These are phyloP conservation scores for Acyrthosiphon pisum DNA, from an alignment of 1,140 invertebrate species.

Conservation along the genomic window DNA sequence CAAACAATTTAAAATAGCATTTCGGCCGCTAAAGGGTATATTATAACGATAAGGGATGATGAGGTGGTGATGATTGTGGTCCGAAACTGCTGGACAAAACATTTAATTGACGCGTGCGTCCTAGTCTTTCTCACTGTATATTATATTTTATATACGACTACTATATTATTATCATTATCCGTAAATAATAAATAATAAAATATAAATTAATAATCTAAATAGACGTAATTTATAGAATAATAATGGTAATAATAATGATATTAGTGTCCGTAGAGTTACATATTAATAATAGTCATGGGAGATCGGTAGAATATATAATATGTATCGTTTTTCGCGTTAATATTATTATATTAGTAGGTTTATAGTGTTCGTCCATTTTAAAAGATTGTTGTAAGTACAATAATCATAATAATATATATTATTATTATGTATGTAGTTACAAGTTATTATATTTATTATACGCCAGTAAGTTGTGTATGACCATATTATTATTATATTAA, in stretches of 20 bases:
- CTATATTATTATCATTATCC: neutral
- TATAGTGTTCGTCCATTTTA: neutral
- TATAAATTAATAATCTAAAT: conserved; percentile 7
- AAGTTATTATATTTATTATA: neutral
- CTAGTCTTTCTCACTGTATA: conserved; percentile 46
- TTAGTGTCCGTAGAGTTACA: neutral
- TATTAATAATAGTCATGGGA: neutral
- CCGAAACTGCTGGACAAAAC: neutral
- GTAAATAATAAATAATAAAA: neutral
- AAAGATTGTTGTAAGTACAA: neutral
- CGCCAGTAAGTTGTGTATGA: neutral
- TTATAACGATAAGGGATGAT: neutral
- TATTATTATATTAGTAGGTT: neutral
- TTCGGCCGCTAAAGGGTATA: neutral
- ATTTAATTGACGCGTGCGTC: neutral
- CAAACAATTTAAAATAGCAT: neutral
- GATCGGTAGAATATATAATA: neutral
- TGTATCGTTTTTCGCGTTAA: neutral
- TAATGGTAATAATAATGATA: neutral
- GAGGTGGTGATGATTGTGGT: neutral
- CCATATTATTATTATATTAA: neutral
- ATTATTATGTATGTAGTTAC: neutral
- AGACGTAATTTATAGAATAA: neutral
- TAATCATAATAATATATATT: neutral
- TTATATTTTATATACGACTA: neutral